phyloP scores from a whole-genome alignment of 2,797 vertebrate species.

The Danio kyathit region DNA sequence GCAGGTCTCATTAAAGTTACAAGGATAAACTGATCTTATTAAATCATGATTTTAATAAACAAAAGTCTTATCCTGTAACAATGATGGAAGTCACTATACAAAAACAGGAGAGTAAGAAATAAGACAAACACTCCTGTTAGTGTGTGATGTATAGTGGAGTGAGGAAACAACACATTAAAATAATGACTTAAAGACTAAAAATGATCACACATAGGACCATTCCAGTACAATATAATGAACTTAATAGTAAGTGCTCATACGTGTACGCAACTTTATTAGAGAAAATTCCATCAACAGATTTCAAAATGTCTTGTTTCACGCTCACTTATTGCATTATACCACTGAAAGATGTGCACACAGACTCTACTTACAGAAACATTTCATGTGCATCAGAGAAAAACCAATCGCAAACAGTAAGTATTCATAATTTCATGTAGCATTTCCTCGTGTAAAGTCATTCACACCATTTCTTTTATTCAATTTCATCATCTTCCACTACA shows the following conservation, averaged over 20 bases:
- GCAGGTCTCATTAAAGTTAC: slow-evolving; percentile 30
- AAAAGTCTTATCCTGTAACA: not conserved
- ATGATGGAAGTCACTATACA: slow-evolving; percentile 12
- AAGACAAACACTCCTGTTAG: not conserved
- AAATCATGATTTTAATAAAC: not conserved
- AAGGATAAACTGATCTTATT: not conserved
- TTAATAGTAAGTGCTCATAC: slow-evolving; percentile 13
- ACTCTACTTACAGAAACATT: slow-evolving; percentile 12
- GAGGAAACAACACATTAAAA: not conserved
- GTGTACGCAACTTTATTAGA: slow-evolving; percentile 24
- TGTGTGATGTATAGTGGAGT: not conserved
- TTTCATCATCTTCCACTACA: slow-evolving; percentile 19
- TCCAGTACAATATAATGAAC: slow-evolving; percentile 29
- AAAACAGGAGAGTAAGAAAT: not conserved
- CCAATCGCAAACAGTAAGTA: slow-evolving; percentile 13
- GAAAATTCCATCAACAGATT: slow-evolving; percentile 29
- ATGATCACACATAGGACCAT: too few relatives aligned
- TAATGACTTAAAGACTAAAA: too few relatives aligned
- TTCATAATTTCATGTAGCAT: slow-evolving; percentile 13
- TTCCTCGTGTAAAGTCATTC: slow-evolving; percentile 17
- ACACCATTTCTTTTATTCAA: slow-evolving; percentile 9
- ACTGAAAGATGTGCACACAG: slow-evolving; percentile 15
- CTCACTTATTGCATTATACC: slow-evolving; percentile 43
- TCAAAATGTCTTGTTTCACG: slow-evolving; percentile 26
- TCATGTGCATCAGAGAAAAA: slow-evolving; percentile 15